Evolutionary conservation across 2,113 vertebrate species (phyloP).

Genomic region (rat (Rattus norvegicus)): GRCr8 NC_086019.1:229371001-229371500

Average conservation of each 20-base stretch:
- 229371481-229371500: neutral
- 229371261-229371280: neutral
- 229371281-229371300: neutral
- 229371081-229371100: conserved; percentile 19
- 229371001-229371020: conserved; percentile 6
- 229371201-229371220: neutral
- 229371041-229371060: neutral
- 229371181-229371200: neutral
- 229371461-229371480: conserved; percentile 31
- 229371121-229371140: conserved; percentile 26
- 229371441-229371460: neutral
- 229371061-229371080: neutral
- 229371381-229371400: neutral
- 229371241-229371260: neutral
- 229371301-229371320: conserved; percentile 1
- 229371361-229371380: conserved; percentile 3
- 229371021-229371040: neutral
- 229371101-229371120: neutral
- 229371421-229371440: neutral
- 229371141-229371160: neutral
- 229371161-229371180: neutral
- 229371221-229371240: conserved; percentile 9
- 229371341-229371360: neutral
- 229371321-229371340: neutral
- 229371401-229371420: neutral